Percentiles rank a stretch among this genome's conserved stretches.
Conservation (phyloP, 2,797 vertebrate species). For the Valencia hispanica region DNA sequence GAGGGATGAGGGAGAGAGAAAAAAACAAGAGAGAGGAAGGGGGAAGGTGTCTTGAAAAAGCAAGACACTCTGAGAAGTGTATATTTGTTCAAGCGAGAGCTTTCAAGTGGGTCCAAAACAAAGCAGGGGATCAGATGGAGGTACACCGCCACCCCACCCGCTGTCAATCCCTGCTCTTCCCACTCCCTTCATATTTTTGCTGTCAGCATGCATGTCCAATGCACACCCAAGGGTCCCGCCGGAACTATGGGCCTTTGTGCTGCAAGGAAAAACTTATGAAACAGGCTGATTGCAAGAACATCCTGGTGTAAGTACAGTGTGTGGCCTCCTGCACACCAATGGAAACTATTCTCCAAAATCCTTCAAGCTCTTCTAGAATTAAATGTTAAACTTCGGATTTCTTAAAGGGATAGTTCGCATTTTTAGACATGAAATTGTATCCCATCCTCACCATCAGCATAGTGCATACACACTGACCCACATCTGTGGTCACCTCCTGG, state of each 20-base stretch:
- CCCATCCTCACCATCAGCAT: too few relatives aligned
- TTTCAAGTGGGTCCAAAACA: conserved; percentile 69
- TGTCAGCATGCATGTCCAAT: conserved; percentile 65
- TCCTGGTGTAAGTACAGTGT: not conserved
- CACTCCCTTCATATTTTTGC: conserved; percentile 31
- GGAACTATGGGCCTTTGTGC: conserved; percentile 62
- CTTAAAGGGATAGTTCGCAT: too few relatives aligned
- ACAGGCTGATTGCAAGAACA: conserved; percentile 11
- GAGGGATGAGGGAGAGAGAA: conserved; percentile 41
- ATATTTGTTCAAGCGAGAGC: conserved; percentile 71
- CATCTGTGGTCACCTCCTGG: too few relatives aligned
- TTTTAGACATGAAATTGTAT: too few relatives aligned
- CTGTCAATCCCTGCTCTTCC: conserved; percentile 41
- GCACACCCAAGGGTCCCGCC: conserved; percentile 48
- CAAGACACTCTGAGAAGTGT: conserved; percentile 55
- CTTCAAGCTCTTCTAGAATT: not conserved
- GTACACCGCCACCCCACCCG: conserved; percentile 49
- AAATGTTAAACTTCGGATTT: not conserved
- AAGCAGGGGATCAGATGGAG: conserved; percentile 67
- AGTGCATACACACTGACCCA: too few relatives aligned
- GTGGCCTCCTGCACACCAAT: not conserved
- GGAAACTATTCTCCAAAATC: not conserved
- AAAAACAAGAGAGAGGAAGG: conserved; percentile 14
- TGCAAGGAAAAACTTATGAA: conserved; percentile 17
- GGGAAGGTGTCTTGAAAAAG: conserved; percentile 29